Base-by-base conservation (phyloP, 2,113 vertebrate species). In the Nanorana parkeri region DNA sequence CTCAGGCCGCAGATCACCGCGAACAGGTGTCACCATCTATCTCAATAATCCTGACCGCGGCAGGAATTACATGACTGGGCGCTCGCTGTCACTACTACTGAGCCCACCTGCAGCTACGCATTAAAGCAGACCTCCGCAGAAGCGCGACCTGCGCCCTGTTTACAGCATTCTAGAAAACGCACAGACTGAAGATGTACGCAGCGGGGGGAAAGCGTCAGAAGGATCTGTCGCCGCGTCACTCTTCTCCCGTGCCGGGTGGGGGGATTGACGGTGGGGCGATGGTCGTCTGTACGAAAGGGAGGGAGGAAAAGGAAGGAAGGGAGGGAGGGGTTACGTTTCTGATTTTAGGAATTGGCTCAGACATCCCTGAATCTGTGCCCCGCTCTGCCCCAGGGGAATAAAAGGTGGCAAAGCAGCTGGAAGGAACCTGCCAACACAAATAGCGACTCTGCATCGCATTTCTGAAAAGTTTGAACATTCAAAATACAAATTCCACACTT, bases 391-490 rank as follows among this genome's bases (percentile, higher is more conserved):
- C 36, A 36, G 19, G 63, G 80, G 80, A 75, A 82, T 75, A 67
- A 58, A 67, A 82, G 71, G 71, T 75, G 80, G 80, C 61, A 28
- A 67, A 66, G 61, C 80, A 75, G 80, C 61, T 65, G 71, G 71
- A 74, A 54, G 41, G 19, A 47, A 82, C 47, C 80, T 82, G 80
- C 80, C 80, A 82, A 82, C 61, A 47, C 16, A 20, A 73, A 67
- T 47, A 24, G 26, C 28, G 16, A 82, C 58, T 19, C 63, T 7
- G 17, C 61, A 67, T 81, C 69, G 20, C 69, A 81, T 74, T 75
- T 56, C 80, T 56, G 80, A 81, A 81, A 75, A 81, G 80, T 75
- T 81, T 74, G 47, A 81, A 81, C 69, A 41, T 81, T 81, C 69
- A 74, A 74, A 81, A 81, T 81, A 69, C 80, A 67, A 81, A 81